Conservation (phyloP, 2,888 invertebrate species). For the Xestia c-nigrum region DNA sequence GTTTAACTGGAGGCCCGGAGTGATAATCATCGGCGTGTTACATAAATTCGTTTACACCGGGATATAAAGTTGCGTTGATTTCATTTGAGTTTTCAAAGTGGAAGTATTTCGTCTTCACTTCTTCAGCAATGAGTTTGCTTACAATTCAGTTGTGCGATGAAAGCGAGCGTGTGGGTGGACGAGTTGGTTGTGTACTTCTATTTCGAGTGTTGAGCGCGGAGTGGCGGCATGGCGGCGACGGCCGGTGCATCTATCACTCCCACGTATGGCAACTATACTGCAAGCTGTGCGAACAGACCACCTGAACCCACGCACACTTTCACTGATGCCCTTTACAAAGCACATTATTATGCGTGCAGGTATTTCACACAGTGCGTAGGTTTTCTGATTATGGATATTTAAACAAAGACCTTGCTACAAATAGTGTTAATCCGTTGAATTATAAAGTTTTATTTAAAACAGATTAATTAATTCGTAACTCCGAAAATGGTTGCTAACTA, state of each 20-base stretch:
- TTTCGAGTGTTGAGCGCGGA: constrained; percentile 57
- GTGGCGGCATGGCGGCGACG: constrained; percentile 54
- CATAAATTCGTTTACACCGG: constrained; percentile 40
- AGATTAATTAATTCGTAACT: constrained; percentile 28
- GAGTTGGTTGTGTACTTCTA: constrained; percentile 65
- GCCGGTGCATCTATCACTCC: constrained; percentile 76
- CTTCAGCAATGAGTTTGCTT: constrained; percentile 40
- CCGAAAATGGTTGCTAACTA: constrained; percentile 46
- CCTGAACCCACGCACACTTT: constrained; percentile 73
- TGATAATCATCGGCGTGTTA: constrained; percentile 35
- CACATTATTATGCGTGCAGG: constrained; percentile 47
- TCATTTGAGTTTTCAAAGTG: constrained; percentile 37
- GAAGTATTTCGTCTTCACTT: constrained; percentile 36
- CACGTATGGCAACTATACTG: constrained; percentile 69
- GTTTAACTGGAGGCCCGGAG: constrained; percentile 48
- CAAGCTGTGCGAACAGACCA: constrained; percentile 65
- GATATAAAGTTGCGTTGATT: constrained; percentile 35
- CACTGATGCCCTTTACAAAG: constrained; percentile 69
- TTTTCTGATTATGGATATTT: constrained; percentile 32
- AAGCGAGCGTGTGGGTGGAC: constrained; percentile 76
- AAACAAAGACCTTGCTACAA: constrained; percentile 9
- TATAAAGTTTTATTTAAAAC: neutral
- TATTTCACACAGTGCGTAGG: constrained; percentile 45
- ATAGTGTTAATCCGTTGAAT: constrained; percentile 10
- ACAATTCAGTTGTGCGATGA: constrained; percentile 61